Evolutionary conservation across 2,888 invertebrate genomes (phyloP), one percentile per base, ranked within the genome.

Genomic region (Tortrix viridana): DNA sequence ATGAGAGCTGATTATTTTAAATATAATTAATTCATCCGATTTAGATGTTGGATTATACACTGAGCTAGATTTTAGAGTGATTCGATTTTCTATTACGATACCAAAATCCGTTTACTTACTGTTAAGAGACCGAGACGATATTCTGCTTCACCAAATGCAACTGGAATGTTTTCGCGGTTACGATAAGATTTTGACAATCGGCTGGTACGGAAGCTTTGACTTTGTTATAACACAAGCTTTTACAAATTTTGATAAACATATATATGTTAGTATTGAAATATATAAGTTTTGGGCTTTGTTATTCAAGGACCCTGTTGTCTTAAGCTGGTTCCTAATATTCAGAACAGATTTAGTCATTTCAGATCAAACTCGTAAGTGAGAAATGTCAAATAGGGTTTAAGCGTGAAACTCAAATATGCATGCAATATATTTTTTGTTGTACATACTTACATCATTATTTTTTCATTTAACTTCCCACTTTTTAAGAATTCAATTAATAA

Each of bases 41-140:
- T 76, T 79, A 80, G 76, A 75, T 80, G 81, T 82, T 85, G 81
- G 77, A 83, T 81, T 81, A 81, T 84, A 86, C 83, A 84, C 84
- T 79, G 79, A 71, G 75, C 84, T 83, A 83, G 79, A 73, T 79
- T 75, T 76, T 74, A 76, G 69, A 74, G 69, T 74, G 74, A 79
- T 72, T 84, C 74, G 74, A 79, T 72, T 84, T 76, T 80, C 82
- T 83, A 77, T 81, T 84, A 81, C 73, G 78, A 84, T 84, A 83
- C 85, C 85, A 86, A 86, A 85, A 81, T 79, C 77, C 78, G 76
- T 80, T 82, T 78, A 75, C 71, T 77, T 69, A 67, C 67, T 68
- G 78, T 73, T 62, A 46, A 37, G 75, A 81, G 82, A 84, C 83
- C 85, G 85, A 85, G 84, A 82, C 80, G 71, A 73, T 76, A 81